Conservation (phyloP, 2,113 vertebrate species). For the Chinchilla lanigera region DNA sequence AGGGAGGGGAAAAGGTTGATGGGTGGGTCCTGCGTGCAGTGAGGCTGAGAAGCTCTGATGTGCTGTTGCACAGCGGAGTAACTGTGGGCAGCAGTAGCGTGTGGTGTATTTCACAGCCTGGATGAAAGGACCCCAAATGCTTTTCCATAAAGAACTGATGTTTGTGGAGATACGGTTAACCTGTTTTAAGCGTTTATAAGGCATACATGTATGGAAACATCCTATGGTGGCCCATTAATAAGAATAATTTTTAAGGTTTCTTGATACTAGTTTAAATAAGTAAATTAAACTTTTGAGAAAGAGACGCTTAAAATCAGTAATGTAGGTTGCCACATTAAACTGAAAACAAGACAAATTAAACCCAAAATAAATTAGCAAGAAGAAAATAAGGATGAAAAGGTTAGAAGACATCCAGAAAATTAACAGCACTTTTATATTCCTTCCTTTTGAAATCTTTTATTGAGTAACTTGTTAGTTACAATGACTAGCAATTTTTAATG, state of each 20-base stretch:
- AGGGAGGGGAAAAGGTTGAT: too few species aligned
- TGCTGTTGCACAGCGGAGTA: neutral
- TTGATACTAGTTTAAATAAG: neutral
- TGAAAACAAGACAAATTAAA: neutral
- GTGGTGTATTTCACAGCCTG: neutral
- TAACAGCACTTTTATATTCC: neutral
- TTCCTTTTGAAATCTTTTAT: slow-evolving; percentile 21
- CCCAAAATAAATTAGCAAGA: neutral
- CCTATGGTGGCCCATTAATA: neutral
- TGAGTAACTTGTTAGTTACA: neutral
- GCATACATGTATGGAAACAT: neutral
- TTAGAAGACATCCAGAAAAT: neutral
- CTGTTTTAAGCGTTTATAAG: neutral
- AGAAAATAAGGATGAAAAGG: slow-evolving; percentile 6
- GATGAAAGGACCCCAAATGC: neutral
- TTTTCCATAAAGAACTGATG: neutral
- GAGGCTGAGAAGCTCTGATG: neutral
- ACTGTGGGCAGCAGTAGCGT: neutral
- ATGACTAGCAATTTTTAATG: neutral
- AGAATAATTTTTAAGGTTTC: neutral
- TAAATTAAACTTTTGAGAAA: neutral
- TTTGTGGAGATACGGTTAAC: neutral
- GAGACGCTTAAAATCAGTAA: neutral
- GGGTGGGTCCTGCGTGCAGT: neutral
- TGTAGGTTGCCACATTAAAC: neutral